phyloP scores from a whole-genome alignment of 2,113 vertebrate species.

The Xyrauchen texanus region DNA sequence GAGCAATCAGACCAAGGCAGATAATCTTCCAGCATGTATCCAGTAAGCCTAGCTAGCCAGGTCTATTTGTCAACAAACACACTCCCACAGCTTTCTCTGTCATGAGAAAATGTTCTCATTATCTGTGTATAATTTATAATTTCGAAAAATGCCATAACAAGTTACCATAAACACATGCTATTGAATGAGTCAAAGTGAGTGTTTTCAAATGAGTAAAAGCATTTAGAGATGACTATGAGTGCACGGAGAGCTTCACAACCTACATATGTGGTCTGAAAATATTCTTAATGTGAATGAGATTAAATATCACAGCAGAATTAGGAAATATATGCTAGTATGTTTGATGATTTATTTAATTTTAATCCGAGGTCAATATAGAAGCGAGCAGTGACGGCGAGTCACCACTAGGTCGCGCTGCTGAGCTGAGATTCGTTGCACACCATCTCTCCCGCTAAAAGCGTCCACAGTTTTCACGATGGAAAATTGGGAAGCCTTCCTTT shows the following conservation, averaged over 20 bases:
- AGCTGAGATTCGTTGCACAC: not conserved
- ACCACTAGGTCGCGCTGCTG: slow-evolving; percentile 1
- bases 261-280: slow-evolving; percentile 15
- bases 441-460: too few relatives aligned
- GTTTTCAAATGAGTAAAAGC: slow-evolving; percentile 28
- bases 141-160: too few relatives aligned
- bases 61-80: too few relatives aligned
- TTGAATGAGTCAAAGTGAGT: slow-evolving; percentile 44
- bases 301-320: slow-evolving; percentile 1
- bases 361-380: not conserved
- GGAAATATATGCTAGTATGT: not conserved
- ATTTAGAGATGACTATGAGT: slow-evolving; percentile 29
- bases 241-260: not conserved
- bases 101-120: too few relatives aligned
- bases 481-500: too few relatives aligned
- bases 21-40: not conserved
- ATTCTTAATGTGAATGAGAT: slow-evolving; percentile 16
- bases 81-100: too few relatives aligned
- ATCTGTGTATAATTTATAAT: too few relatives aligned
- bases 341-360: not conserved
- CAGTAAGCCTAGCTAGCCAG: too few relatives aligned
- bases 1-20: too few relatives aligned
- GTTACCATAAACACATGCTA: slow-evolving; percentile 19
- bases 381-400: not conserved
- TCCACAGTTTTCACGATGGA: too few relatives aligned